Conservation (phyloP, 2,888 invertebrate species). For the Eristalinus sepulchralis region DNA sequence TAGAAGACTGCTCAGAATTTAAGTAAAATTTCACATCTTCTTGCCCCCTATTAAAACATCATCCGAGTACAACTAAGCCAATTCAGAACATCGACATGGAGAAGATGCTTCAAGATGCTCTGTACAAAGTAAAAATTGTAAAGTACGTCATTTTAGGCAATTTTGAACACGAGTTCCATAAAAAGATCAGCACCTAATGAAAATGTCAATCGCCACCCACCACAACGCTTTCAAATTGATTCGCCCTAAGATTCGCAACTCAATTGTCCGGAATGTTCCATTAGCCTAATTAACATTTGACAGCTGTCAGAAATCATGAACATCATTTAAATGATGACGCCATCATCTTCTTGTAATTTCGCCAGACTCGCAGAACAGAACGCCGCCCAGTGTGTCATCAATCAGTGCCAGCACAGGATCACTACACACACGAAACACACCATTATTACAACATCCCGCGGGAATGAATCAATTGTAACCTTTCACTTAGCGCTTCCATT, state of each 20-base stretch:
- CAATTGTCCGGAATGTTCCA: background rate
- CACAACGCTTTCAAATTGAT: background rate
- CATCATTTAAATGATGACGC: background rate
- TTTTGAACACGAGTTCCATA: background rate
- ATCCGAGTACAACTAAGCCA: no score
- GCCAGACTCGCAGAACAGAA: background rate
- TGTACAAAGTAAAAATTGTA: no score
- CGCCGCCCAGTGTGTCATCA: background rate
- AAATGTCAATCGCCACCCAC: background rate
- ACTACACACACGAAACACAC: background rate
- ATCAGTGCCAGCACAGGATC: background rate
- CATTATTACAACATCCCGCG: background rate
- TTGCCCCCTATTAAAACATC: no score
- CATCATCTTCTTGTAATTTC: background rate
- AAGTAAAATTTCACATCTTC: no score
- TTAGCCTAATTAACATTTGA: background rate
- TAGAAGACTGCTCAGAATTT: no score
- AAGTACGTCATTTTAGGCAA: background rate
- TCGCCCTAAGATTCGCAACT: background rate
- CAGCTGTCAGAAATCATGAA: background rate
- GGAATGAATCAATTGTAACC: conserved; percentile 3
- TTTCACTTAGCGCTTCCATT: conserved; percentile 3
- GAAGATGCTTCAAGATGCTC: no score
- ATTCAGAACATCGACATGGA: no score
- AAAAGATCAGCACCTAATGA: background rate